Percentiles rank a stretch among this genome's conserved stretches.
Conservation (phyloP, 2,888 invertebrate genomes). For the Meandrusa payeni region DNA sequence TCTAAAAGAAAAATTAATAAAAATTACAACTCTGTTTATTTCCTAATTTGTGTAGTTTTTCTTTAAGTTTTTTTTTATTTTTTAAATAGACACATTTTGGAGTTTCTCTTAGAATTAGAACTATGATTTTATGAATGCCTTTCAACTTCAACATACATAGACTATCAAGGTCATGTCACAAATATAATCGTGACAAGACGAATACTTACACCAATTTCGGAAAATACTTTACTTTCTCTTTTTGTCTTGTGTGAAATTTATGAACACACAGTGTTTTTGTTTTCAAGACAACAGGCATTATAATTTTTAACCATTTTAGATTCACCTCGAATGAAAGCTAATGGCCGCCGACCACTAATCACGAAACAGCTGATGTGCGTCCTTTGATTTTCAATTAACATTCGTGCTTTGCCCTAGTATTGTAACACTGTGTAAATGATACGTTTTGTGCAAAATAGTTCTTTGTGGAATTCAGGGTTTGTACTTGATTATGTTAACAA, state of each 20-base stretch:
- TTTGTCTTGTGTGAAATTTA: constrained; percentile 26
- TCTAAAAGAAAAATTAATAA: too few relatives aligned
- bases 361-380: constrained; percentile 78
- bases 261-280: constrained; percentile 15
- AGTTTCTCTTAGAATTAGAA: too few relatives aligned
- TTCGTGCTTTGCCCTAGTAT: constrained; percentile 43
- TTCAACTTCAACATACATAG: neutral
- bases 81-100: too few relatives aligned
- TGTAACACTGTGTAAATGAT: constrained; percentile 60
- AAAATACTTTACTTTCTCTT: constrained; percentile 36
- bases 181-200: constrained; percentile 37
- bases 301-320: constrained; percentile 35
- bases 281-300: constrained; percentile 26
- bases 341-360: constrained; percentile 69
- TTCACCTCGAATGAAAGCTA: constrained; percentile 57
- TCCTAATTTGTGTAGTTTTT: too few relatives aligned
- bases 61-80: too few relatives aligned
- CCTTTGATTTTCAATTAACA: constrained; percentile 51
- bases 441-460: constrained; percentile 53
- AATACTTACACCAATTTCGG: constrained; percentile 26
- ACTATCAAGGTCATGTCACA: constrained; percentile 56
- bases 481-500: constrained; percentile 45
- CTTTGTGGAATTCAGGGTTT: constrained; percentile 70
- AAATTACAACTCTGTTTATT: too few relatives aligned
- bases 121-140: too few relatives aligned